Evolutionary conservation across 2,888 invertebrate genomes (phyloP), one percentile per base, ranked within the genome.

Genomic region (Thecocarcelia acutangulata): DNA sequence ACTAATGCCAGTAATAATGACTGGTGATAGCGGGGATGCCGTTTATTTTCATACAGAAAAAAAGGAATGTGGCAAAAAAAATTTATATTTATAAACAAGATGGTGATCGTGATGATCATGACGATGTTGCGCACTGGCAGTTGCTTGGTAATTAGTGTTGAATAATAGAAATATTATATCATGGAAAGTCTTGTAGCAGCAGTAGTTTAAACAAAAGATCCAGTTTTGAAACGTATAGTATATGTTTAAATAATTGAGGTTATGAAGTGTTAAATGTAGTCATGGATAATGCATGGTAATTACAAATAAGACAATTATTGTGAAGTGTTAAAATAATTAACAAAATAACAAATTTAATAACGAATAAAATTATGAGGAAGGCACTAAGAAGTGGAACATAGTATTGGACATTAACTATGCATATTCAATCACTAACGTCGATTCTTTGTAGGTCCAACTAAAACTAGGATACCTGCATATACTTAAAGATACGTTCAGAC

Each of bases 121-220:
- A 52, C 21, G 56, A 52, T 74, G 52, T 63, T 54, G 19, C 21
- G 42, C 48, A 59, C 21, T 42, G 33, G 44, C 52, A 50, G 48
- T 64, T 46, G 61, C 63, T 69, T 33, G 56, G 56, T 75, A 68
- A 75, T 80, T 75, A 73, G 78, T 81, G 78, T 83, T 79, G 78
- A 79, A 81, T 81, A 81, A 83, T 81, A 79, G 75, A 74, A 73
- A 78, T 81, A 78, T 77, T 80, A 59, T 64, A 61, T 17, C 46
- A 74, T 69, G 48, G 56, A 54, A 40, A 68, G 40, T 56, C n/a
- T 56, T 28, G 21, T 63, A 40, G 48, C 58, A 54, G 17, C 17
- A 46, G 17, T 46, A 28, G 17, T 11, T 33, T 48, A 50, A 48
- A 69, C 50, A 69, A 69, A 64, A 63, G 33, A 63, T 64, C 33